Evolutionary conservation across 1,140 invertebrate genomes (phyloP).

Genomic region (Capitella teleta): DNA sequence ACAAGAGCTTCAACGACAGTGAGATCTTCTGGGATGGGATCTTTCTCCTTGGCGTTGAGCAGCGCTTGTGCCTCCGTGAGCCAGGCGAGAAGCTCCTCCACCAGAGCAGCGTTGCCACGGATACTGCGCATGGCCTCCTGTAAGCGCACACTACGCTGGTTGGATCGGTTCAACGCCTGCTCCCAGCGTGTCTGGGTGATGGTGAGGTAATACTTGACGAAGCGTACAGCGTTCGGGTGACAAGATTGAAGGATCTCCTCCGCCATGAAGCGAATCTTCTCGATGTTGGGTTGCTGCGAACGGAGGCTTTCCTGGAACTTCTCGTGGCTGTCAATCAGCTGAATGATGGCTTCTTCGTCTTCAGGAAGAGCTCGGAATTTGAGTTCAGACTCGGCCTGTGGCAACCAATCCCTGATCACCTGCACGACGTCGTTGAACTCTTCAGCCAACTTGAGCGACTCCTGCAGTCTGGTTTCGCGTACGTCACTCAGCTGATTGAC

Average conservation of each 20-base stretch:
- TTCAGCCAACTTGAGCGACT: constrained; percentile 75
- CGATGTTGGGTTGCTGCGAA: constrained; percentile 76
- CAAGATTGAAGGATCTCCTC: constrained; percentile 78
- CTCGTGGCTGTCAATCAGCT: constrained; percentile 72
- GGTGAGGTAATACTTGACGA: constrained; percentile 96
- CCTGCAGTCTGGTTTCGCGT: constrained; percentile 64
- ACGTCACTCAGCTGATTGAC: constrained; percentile 64
- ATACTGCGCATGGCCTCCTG: constrained; percentile 58
- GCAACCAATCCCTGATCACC: constrained; percentile 88
- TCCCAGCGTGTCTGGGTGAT: constrained; percentile 91
- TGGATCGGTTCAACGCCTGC: constrained; percentile 24
- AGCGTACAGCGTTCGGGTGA: constrained; percentile 84
- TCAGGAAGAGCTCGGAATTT: constrained; percentile 73
- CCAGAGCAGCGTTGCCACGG: constrained; percentile 48
- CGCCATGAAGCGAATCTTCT: constrained; percentile 74
- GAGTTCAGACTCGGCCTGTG: constrained; percentile 74
- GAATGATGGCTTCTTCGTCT: constrained; percentile 74
- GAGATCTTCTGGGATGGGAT: constrained; percentile 61
- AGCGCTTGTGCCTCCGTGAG: constrained; percentile 77
- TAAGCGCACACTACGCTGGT: constrained; percentile 70
- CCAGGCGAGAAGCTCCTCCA: constrained; percentile 88
- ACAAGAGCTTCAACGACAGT: constrained; percentile 34
- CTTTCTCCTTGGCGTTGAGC: constrained; percentile 71
- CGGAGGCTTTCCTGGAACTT: constrained; percentile 70
- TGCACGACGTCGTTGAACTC: constrained; percentile 87